These are phyloP conservation scores for Euura lappo DNA, from an alignment of 1,140 invertebrate genomes.

Conservation along the genomic window DNA sequence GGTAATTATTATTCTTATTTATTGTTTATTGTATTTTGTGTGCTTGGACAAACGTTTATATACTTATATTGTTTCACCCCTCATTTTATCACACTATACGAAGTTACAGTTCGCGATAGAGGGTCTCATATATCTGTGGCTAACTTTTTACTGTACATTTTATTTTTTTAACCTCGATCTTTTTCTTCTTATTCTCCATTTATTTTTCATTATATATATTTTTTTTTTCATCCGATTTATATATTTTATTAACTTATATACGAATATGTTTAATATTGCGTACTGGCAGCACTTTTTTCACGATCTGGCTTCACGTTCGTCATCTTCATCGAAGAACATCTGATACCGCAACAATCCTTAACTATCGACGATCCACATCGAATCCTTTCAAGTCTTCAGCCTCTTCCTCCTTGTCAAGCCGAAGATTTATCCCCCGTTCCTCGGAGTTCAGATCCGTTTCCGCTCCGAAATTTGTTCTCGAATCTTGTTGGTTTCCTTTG, in stretches of 20 bases:
- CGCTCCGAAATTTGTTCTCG: neutral
- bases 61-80: neutral
- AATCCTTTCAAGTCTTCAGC: too few relatives aligned
- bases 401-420: too few relatives aligned
- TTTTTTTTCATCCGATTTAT: slow-evolving; percentile 15
- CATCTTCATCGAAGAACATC: too few relatives aligned
- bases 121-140: too few relatives aligned
- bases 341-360: too few relatives aligned
- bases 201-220: neutral
- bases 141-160: neutral
- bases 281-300: slow-evolving; percentile 48
- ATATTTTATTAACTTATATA: slow-evolving; percentile 10
- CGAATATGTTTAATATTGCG: slow-evolving; percentile 46
- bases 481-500: neutral
- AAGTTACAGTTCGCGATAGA: neutral
- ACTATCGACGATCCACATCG: too few relatives aligned
- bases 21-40: neutral
- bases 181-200: neutral
- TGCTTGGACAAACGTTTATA: slow-evolving; percentile 1
- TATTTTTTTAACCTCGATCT: slow-evolving; percentile 12
- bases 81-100: neutral
- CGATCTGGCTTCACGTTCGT: slow-evolving; percentile 3
- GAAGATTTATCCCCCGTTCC: too few relatives aligned
- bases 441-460: neutral
- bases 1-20: neutral